Base-by-base conservation (phyloP, 30 jellyfish, hydroid and myxozoan species). In the Chironex yamaguchii region DNA sequence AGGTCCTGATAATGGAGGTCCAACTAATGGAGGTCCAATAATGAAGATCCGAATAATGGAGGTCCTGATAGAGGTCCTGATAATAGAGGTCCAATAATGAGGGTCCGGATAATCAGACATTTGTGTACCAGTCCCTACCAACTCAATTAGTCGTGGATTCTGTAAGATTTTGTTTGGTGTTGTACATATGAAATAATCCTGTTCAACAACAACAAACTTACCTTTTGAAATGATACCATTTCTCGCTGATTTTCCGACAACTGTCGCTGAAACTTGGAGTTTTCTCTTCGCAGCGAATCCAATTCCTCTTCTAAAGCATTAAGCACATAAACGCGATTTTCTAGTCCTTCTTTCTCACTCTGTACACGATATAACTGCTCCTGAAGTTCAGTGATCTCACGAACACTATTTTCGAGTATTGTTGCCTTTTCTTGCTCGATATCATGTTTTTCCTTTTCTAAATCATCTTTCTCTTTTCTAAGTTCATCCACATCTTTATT, bases 311-410 rank as follows among this genome's bases (percentile, higher is more conserved):
- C 96, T 30, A 89, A 51, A 58, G 34, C 50, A 51, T 58, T 85
- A 82, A 82, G 34, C 2, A 25, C 71, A 29, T 73, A 65, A 13
- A 89, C 36, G 52, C 80, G 85, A 14, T 63, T 29, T 0, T 89
- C 73, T 51, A 88, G 81, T 23, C 21, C 71, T 4, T 83, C 88
- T 24, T 72, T 94, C 62, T 94, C 97, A 27, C 86, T 90, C 29
- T 83, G 91, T 24, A 89, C 34, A 62, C 72, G 71, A 24, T 71
- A 64, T 0, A 94, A 49, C 50, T 79, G 84, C 52, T 83, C 95
- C 52, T 94, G 97, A 25, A 74, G 99, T 33, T 94, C 97, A 0
- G 99, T 88, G 17, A 94, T 94, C 50, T 94, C 99, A 32, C 89
- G 90, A 25, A 94, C 99, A 64, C 99, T 94, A 79, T 94, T 94